Percentiles rank a stretch among this genome's conserved stretches.
phyloP scores from a whole-genome alignment of 2,797 vertebrate genomes.

The Cephalopachus bancanus region DNA sequence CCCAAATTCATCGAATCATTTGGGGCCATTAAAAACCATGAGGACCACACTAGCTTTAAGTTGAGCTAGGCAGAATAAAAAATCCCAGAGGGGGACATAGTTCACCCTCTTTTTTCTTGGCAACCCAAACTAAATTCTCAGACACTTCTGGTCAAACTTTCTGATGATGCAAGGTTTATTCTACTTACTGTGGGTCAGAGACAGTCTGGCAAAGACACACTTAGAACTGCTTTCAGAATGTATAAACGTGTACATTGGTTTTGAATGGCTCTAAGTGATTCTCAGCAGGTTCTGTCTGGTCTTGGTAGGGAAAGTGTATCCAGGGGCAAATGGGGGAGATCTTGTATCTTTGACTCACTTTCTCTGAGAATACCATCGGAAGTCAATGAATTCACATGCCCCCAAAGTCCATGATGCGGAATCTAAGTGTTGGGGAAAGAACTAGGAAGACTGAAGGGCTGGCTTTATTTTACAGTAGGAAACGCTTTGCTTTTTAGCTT shows the following conservation, averaged over 20 bases:
- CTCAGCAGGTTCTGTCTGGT: neutral
- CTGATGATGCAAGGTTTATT: neutral
- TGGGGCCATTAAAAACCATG: constrained; percentile 60
- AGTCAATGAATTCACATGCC: neutral
- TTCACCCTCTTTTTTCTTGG: constrained; percentile 46
- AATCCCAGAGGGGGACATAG: neutral
- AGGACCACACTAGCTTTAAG: constrained; percentile 50
- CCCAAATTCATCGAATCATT: constrained; percentile 64
- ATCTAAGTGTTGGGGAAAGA: neutral
- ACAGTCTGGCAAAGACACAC: neutral
- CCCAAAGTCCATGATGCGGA: neutral
- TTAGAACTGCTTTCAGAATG: neutral
- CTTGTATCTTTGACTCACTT: constrained; percentile 24
- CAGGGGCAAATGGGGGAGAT: neutral
- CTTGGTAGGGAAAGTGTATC: constrained; percentile 16
- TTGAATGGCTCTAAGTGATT: neutral
- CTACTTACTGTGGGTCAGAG: neutral
- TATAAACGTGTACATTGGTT: neutral
- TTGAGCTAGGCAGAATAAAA: constrained; percentile 43
- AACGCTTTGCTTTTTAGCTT: neutral
- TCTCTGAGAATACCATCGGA: neutral
- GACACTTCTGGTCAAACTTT: neutral
- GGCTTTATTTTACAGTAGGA: neutral
- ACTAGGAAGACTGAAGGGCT: neutral
- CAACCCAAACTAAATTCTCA: neutral